phyloP scores from a whole-genome alignment of 2,888 invertebrate genomes.

The Rhagium mordax region DNA sequence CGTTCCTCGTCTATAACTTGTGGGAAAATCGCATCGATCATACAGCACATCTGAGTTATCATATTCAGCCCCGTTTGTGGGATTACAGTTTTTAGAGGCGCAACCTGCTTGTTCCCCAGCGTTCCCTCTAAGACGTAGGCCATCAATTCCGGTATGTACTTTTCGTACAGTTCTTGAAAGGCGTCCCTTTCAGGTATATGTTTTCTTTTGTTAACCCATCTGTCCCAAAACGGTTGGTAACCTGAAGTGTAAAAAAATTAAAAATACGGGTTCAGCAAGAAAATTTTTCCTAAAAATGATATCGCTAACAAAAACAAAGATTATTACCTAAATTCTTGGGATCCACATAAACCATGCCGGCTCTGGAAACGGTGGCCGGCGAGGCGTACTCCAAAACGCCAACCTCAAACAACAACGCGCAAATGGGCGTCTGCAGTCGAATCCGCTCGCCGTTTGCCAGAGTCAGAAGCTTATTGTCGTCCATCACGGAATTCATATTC shows the following conservation, averaged over 20 bases:
- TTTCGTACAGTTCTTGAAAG: slow-evolving; percentile 78
- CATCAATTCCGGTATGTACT: slow-evolving; percentile 82
- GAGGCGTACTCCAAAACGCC: slow-evolving; percentile 92
- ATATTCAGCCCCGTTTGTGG: slow-evolving; percentile 90
- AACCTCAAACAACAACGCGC: slow-evolving; percentile 81
- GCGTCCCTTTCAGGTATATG: slow-evolving; percentile 69
- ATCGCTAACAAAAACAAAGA: too few relatives aligned
- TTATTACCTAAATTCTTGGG: slow-evolving; percentile 91
- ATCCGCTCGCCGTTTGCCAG: slow-evolving; percentile 85
- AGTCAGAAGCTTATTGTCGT: slow-evolving; percentile 92
- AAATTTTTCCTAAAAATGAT: too few relatives aligned
- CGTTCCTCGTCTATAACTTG: slow-evolving; percentile 68
- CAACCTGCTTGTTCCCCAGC: slow-evolving; percentile 76
- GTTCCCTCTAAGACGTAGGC: slow-evolving; percentile 82
- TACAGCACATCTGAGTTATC: slow-evolving; percentile 87
- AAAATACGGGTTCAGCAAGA: too few relatives aligned
- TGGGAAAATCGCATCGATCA: slow-evolving; percentile 83
- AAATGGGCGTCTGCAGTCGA: slow-evolving; percentile 86
- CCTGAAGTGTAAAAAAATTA: too few relatives aligned
- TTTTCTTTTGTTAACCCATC: slow-evolving; percentile 79
- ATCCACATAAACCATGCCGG: slow-evolving; percentile 94
- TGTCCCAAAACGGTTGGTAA: slow-evolving; percentile 78
- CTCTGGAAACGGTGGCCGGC: slow-evolving; percentile 93
- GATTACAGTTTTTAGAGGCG: slow-evolving; percentile 85
- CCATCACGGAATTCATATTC: slow-evolving; percentile 98